Evolutionary conservation across 2,113 vertebrate species (phyloP).

Genomic region (Ochotona curzoniae): DNA sequence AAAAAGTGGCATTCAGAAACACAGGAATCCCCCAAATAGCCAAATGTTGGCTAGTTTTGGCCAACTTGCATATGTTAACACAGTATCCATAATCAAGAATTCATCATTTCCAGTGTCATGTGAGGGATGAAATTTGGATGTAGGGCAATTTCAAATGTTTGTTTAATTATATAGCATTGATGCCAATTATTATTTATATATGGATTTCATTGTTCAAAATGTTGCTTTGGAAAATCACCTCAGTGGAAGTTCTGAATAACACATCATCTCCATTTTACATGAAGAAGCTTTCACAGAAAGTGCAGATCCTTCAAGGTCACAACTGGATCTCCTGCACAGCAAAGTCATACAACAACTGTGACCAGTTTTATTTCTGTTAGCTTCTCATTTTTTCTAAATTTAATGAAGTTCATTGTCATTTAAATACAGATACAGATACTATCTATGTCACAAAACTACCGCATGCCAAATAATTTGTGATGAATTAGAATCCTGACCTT

Average conservation of each 20-base stretch:
- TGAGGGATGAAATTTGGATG: neutral
- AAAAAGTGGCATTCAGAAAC: neutral
- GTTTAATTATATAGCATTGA: neutral
- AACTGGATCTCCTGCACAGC: neutral
- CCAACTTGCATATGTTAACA: neutral
- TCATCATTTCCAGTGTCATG: neutral
- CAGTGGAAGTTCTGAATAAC: neutral
- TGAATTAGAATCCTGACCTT: neutral
- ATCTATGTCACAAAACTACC: neutral
- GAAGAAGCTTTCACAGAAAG: neutral
- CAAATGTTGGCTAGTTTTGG: neutral
- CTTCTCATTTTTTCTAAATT: neutral
- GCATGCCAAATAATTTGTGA: neutral
- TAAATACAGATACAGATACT: neutral
- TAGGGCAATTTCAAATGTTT: neutral
- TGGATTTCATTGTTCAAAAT: neutral
- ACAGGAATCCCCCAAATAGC: neutral
- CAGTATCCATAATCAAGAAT: neutral
- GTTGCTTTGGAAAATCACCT: conserved; percentile 3
- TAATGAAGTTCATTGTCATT: neutral
- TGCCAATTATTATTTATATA: neutral
- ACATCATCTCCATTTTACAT: neutral
- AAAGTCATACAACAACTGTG: neutral
- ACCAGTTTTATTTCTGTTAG: neutral
- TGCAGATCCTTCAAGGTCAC: neutral